Evolutionary conservation across 2,888 invertebrate species (phyloP), one percentile per base, ranked within the genome.

Genomic region (Epicampocera succincta): DNA sequence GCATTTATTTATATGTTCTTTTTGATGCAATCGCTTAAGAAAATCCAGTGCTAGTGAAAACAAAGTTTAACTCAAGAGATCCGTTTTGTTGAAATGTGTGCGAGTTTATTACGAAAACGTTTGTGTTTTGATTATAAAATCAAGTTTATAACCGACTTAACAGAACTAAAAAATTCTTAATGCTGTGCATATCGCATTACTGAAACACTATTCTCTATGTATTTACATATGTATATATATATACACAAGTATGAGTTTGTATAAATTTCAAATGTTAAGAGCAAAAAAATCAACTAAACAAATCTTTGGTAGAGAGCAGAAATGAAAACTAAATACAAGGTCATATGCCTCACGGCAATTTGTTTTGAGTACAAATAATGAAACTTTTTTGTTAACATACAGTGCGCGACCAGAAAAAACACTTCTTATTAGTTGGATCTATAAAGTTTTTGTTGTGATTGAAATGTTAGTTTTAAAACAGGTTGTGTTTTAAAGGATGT

Each of bases 271-370:
- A 46, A 46, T 71, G 6, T 33, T 33, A 33, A 33, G 33, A 5
- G 8, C 3, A 46, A 5, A 56, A 58, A 50, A 65, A 21, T 21
- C 17, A 50, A 58, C 44, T 56, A 56, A 38, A 54, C 15, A 79
- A 66, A 54, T 54, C 68, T 71, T 58, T 80, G 44, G 50, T 61
- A 44, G 13, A 58, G 58, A 50, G 29, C 17, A 58, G 58, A 46
- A 56, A 71, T 38, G 48, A 69, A 68, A 71, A 72, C 81, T 73
- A 73, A n/a, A 58, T 61, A 54, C 81, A 81, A 77, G 77, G 77
- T 77, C 81, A 69, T 81, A 63, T 77, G 69, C 65, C 81, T 74
- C 73, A 77, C 68, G 68, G 72, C 77, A 77, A 56, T 77, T 76
- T 63, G 58, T 81, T 76, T 56, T 68, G 21, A 50, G 65, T 80